phyloP scores from a whole-genome alignment of 1,140 invertebrate species.

The Ephestia elutella region DNA sequence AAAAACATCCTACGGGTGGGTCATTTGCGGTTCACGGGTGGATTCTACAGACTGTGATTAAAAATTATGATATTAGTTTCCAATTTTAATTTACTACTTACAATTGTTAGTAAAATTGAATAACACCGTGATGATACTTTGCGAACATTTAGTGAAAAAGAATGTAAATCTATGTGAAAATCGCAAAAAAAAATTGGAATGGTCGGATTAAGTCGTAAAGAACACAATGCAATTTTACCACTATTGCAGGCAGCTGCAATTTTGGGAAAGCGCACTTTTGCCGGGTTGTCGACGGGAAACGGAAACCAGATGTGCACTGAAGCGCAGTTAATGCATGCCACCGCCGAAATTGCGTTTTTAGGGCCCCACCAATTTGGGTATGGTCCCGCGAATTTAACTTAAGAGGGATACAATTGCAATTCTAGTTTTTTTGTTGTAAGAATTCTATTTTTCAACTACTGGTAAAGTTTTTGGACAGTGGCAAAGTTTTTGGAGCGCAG shows the following conservation, averaged over 20 bases:
- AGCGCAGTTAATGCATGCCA: slow-evolving; percentile 58
- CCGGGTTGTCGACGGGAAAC: slow-evolving; percentile 48
- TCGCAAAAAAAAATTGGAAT: background rate
- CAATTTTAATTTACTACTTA: too few relatives aligned
- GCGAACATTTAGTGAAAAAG: too few relatives aligned
- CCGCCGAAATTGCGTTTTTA: slow-evolving; percentile 69
- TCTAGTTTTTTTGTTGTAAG: background rate
- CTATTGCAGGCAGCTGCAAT: slow-evolving; percentile 50
- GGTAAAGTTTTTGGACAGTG: too few relatives aligned
- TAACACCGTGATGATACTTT: too few relatives aligned
- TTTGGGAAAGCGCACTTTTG: slow-evolving; percentile 65
- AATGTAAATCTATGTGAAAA: background rate
- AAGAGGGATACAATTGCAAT: slow-evolving; percentile 1
- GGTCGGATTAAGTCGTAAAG: background rate
- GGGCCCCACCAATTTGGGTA: slow-evolving; percentile 54
- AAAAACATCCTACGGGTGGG: too few relatives aligned
- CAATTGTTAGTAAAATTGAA: too few relatives aligned
- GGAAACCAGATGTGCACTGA: slow-evolving; percentile 66
- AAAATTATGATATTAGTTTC: too few relatives aligned
- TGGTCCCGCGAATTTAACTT: slow-evolving; percentile 1
- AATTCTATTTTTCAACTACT: too few relatives aligned
- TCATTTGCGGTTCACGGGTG: too few relatives aligned
- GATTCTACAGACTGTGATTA: too few relatives aligned
- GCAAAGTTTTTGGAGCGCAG: too few relatives aligned
- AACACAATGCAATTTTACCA: background rate